Percentiles rank a stretch among this genome's conserved stretches.
These are phyloP conservation scores for Pteronura brasiliensis DNA, from an alignment of 2,113 vertebrate genomes.

Conservation along the genomic window DNA sequence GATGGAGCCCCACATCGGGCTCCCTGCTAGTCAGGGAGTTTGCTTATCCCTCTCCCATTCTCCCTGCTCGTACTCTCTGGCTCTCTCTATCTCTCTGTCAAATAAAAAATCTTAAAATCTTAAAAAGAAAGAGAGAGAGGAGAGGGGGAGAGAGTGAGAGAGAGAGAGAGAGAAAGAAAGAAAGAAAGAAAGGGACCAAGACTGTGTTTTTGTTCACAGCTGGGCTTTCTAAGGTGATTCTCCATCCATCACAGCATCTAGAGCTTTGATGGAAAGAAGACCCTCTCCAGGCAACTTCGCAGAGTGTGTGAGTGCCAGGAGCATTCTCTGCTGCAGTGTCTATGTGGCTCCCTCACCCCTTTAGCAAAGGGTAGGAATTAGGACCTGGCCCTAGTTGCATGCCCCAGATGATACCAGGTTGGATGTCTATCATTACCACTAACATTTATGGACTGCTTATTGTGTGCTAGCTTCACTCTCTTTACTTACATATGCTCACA, in stretches of 20 bases:
- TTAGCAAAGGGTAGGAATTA: neutral
- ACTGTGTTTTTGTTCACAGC: slow-evolving; percentile 4
- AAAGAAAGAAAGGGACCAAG: neutral
- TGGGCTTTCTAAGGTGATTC: slow-evolving; percentile 8
- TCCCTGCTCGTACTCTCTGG: too few relatives aligned
- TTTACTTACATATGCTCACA: neutral
- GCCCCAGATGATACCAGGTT: neutral
- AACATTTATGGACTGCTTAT: neutral
- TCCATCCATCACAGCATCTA: neutral
- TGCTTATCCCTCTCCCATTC: too few relatives aligned
- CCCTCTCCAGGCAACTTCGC: neutral
- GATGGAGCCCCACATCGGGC: too few relatives aligned
- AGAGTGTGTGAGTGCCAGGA: neutral
- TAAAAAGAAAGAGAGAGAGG: too few relatives aligned
- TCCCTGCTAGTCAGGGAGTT: too few relatives aligned
- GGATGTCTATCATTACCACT: neutral
- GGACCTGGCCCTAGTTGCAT: neutral
- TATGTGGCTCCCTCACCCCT: neutral
- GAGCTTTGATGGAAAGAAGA: neutral
- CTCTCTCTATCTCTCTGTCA: too few relatives aligned
- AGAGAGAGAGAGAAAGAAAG: too few relatives aligned
- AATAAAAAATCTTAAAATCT: too few relatives aligned
- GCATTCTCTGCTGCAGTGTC: neutral
- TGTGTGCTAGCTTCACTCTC: neutral
- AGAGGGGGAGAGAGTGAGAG: neutral